A percentile compares a stretch with the other conserved stretches of the same genome.
phyloP scores from a whole-genome alignment of 2,113 vertebrate genomes.

The Tinamus guttatus region DNA sequence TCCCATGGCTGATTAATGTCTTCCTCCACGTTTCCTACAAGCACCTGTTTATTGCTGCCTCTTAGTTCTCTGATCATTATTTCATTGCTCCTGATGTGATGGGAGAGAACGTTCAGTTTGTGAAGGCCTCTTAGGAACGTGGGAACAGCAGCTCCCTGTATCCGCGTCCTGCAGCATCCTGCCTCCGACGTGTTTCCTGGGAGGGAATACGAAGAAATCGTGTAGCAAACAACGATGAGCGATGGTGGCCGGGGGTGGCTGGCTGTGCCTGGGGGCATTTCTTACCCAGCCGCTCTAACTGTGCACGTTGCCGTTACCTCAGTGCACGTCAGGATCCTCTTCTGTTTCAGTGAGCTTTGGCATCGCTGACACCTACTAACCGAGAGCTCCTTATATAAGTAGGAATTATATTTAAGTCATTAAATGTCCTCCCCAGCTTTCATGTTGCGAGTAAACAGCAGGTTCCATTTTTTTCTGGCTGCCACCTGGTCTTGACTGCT shows the following conservation, averaged over 20 bases:
- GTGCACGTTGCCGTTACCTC: neutral
- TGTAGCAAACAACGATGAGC: neutral
- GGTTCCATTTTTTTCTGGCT: neutral
- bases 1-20: neutral
- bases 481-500: neutral
- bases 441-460: neutral
- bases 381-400: slow-evolving; percentile 20
- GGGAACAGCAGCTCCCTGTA: neutral
- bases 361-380: neutral
- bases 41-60: neutral
- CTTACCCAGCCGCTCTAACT: neutral
- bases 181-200: neutral
- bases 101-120: neutral
- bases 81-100: neutral
- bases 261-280: neutral
- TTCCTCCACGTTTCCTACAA: neutral
- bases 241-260: neutral
- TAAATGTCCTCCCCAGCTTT: neutral
- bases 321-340: neutral
- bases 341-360: neutral
- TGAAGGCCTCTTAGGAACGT: neutral
- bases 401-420: neutral
- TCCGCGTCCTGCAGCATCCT: neutral
- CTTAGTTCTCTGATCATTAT: neutral
- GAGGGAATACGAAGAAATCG: neutral